Conservation (phyloP, 2,888 invertebrate genomes). For the Subacronicta megacephala region DNA sequence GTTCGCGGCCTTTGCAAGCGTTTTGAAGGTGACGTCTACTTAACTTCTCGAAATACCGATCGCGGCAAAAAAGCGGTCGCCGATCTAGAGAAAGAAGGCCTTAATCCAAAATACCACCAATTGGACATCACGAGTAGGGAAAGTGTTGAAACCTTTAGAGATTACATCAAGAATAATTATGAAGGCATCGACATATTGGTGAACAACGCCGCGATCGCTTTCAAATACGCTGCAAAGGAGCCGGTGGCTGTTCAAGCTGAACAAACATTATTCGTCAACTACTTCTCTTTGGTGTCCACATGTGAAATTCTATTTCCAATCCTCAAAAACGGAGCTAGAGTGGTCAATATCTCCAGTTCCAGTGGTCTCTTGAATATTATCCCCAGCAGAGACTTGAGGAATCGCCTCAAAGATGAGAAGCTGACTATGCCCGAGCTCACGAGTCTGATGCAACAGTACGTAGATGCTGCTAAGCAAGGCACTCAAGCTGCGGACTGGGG, state of each 20-base stretch:
- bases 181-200: constrained; percentile 93
- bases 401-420: constrained; percentile 84
- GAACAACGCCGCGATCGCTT: constrained; percentile 94
- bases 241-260: constrained; percentile 92
- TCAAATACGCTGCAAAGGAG: constrained; percentile 89
- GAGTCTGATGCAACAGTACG: constrained; percentile 91
- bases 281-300: constrained; percentile 90
- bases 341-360: constrained; percentile 93
- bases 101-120: constrained; percentile 90
- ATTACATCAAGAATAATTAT: constrained; percentile 90
- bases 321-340: constrained; percentile 91
- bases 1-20: constrained; percentile 92
- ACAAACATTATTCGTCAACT: constrained; percentile 92
- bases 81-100: constrained; percentile 88
- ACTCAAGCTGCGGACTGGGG: constrained; percentile 87
- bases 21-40: constrained; percentile 92
- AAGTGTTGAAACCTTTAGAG: constrained; percentile 90
- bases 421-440: constrained; percentile 90
- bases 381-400: constrained; percentile 85
- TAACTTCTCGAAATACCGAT: constrained; percentile 91
- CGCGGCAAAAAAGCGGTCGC: constrained; percentile 90
- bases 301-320: constrained; percentile 93
- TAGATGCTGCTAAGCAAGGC: constrained; percentile 87
- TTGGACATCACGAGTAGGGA: constrained; percentile 91
- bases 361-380: constrained; percentile 90